Evolutionary conservation across 2,888 invertebrate species (phyloP), one percentile per base, ranked within the genome.

Genomic region (Andrena trimmerana): DNA sequence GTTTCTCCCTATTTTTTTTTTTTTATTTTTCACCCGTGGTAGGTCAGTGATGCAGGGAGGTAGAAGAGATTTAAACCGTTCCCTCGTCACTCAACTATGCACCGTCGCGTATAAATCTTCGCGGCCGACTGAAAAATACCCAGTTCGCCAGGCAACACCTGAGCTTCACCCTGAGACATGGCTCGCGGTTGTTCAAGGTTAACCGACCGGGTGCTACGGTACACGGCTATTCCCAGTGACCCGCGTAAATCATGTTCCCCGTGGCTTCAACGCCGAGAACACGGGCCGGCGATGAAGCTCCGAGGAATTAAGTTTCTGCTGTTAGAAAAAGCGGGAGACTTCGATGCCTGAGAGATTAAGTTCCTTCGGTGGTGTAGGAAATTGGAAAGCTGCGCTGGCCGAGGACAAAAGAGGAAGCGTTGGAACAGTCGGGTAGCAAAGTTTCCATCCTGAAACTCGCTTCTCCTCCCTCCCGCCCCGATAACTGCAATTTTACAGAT

Each of bases 61-160:
- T 16, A 36, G 36, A 29, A 81, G 60, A 82, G 83, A 82, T 82
- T 82, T 82, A 82, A 82, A 75, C 60, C 66, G 54, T 57, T 63
- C 57, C 57, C 67, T 59, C 57, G 65, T 65, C 69, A 48, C 69
- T 10, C 54, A 33, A 50, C 69, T 63, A 54, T 73, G 82, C 77
- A 59, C 36, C 31, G 31, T 60, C 57, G 31, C 6, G 60, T 52
- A 83, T 83, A 83, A 83, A 83, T 83, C 83, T 81, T 20, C 65
- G 27, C 1, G 33, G 33, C 50, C 27, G 68, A 68, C 59, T 65
- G 81, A 81, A 76, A 81, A 81, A 72, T 52, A 75, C 68, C 31
- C n/a, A 20, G 62, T 29, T 16, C 52, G 8, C 59, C 33, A n/a
- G 27, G 65, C 54, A 31, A 72, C 81, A 82, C 82, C 82, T 81